Conservation (phyloP, 1,140 invertebrate genomes). For the Proctacanthus coquilletti region DNA sequence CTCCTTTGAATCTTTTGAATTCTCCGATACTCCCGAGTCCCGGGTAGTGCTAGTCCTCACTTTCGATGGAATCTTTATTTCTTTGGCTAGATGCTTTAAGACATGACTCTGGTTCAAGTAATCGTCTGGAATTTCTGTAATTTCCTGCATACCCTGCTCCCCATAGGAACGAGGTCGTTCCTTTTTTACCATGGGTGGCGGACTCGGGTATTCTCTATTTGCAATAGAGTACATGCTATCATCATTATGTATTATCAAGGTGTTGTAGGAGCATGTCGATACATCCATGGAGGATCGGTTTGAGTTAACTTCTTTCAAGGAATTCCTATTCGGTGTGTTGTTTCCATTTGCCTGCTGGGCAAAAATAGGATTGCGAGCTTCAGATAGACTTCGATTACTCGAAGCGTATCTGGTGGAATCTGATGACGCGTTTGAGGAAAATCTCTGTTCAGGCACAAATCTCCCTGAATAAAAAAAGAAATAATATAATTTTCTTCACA, state of each 20-base stretch:
- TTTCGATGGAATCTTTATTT: constrained; percentile 44
- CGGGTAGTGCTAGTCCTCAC: constrained; percentile 10
- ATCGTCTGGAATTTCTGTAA: constrained; percentile 72
- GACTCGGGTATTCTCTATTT: constrained; percentile 1
- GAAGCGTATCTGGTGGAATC: constrained; percentile 6
- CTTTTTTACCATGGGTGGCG: background rate
- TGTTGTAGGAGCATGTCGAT: constrained; percentile 63
- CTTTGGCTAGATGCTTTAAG: constrained; percentile 72
- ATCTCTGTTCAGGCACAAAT: constrained; percentile 1
- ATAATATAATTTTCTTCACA: background rate
- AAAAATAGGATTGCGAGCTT: constrained; percentile 5
- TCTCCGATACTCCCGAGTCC: no score
- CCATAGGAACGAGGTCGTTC: constrained; percentile 3
- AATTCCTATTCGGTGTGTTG: constrained; percentile 42
- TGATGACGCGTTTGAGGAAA: constrained; percentile 4
- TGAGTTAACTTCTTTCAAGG: constrained; percentile 52
- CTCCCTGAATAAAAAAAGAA: background rate
- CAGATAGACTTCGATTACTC: constrained; percentile 6
- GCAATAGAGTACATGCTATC: constrained; percentile 14
- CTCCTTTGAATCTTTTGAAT: constrained; percentile 23
- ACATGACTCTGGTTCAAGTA: constrained; percentile 69
- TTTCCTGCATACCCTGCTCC: constrained; percentile 42
- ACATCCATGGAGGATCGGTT: constrained; percentile 57
- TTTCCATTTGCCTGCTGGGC: constrained; percentile 22
- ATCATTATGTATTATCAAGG: constrained; percentile 61